Conservation (phyloP, 2,113 vertebrate genomes). For the Calcarius ornatus region DNA sequence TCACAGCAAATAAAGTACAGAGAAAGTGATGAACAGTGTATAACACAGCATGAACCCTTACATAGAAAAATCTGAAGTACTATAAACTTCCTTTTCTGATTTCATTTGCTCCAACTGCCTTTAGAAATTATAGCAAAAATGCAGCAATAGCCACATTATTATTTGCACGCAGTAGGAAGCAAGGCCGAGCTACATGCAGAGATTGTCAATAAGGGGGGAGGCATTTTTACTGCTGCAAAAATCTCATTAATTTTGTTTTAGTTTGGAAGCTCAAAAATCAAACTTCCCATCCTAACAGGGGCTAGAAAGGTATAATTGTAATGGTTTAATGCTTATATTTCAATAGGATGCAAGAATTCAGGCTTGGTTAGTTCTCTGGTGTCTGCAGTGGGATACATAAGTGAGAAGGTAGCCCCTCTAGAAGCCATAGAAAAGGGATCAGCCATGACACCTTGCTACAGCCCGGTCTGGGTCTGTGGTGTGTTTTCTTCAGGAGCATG, state of each 20-base stretch:
- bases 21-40: background rate
- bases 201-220: background rate
- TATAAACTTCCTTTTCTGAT: constrained; percentile 29
- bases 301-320: background rate
- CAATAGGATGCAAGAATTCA: background rate
- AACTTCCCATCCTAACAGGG: background rate
- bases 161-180: background rate
- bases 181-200: background rate
- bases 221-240: constrained; percentile 10
- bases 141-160: background rate
- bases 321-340: background rate
- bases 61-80: background rate
- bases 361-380: background rate
- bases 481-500: fast-evolving
- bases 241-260: background rate
- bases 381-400: background rate
- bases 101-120: background rate
- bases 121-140: constrained; percentile 20
- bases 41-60: background rate
- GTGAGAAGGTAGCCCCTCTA: background rate
- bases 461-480: background rate
- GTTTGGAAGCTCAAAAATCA: constrained; percentile 7
- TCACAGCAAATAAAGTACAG: background rate
- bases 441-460: fast-evolving
- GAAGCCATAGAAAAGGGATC: background rate